A percentile compares a stretch with the other conserved stretches of the same genome.
Evolutionary conservation across 1,140 invertebrate genomes (phyloP).

Genomic region (Holotrichia oblita): DNA sequence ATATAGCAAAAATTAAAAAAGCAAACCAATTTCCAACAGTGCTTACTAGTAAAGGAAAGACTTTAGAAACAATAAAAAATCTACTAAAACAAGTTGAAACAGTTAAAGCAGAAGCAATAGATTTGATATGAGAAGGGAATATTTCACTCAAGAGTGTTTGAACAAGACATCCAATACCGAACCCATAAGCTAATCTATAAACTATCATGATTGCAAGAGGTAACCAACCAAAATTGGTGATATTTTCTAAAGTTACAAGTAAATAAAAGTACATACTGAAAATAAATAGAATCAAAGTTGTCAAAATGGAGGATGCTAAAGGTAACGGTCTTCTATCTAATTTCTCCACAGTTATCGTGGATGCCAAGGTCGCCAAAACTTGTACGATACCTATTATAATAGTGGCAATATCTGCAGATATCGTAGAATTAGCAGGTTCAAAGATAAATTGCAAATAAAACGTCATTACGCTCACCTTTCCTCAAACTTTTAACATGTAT

Average conservation of each 20-base stretch:
- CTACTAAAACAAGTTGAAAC: slow-evolving; percentile 73
- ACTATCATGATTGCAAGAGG: background rate
- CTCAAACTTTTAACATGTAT: slow-evolving; percentile 65
- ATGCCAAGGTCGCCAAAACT: background rate
- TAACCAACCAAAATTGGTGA: slow-evolving; percentile 19
- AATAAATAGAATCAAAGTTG: background rate
- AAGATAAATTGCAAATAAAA: slow-evolving; percentile 60
- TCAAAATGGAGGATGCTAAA: slow-evolving; percentile 10
- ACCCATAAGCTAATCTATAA: slow-evolving; percentile 48
- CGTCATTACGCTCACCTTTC: slow-evolving; percentile 80
- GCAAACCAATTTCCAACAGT: slow-evolving; percentile 33
- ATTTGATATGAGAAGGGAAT: slow-evolving; percentile 75
- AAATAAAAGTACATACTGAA: slow-evolving; percentile 20
- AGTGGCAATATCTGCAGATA: background rate
- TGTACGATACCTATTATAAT: slow-evolving; percentile 18
- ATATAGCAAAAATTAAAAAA: background rate
- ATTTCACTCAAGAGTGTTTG: slow-evolving; percentile 78
- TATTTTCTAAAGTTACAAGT: background rate
- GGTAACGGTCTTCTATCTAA: slow-evolving; percentile 33
- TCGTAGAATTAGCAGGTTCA: background rate
- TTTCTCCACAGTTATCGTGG: slow-evolving; percentile 17
- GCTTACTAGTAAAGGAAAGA: slow-evolving; percentile 70
- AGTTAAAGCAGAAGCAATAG: slow-evolving; percentile 71
- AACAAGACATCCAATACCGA: slow-evolving; percentile 77
- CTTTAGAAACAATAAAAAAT: slow-evolving; percentile 77